A percentile compares a stretch with the other conserved stretches of the same genome.
These are phyloP conservation scores for Speoplatyrhinus poulsoni DNA, from an alignment of 2,113 vertebrate genomes.

Conservation along the genomic window DNA sequence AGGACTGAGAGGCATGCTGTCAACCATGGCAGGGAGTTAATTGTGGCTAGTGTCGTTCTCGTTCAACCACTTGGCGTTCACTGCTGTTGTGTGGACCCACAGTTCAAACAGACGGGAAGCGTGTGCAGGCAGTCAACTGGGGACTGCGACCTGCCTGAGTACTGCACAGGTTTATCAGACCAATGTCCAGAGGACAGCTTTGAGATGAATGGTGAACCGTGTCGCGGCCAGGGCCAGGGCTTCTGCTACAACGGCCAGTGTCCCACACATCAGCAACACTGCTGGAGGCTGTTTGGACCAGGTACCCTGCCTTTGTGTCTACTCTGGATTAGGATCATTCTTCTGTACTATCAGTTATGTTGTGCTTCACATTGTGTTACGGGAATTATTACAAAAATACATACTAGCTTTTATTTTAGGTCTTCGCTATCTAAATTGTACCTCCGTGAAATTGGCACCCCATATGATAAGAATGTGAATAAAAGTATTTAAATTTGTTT, in stretches of 20 bases:
- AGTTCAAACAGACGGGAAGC: constrained; percentile 74
- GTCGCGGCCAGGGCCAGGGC: constrained; percentile 65
- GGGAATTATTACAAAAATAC: too few species aligned
- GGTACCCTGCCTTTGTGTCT: constrained; percentile 65
- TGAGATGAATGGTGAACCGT: constrained; percentile 85
- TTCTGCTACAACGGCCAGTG: constrained; percentile 86
- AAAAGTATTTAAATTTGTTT: too few species aligned
- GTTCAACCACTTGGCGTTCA: neutral
- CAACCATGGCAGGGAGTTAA: neutral
- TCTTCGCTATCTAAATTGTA: too few species aligned
- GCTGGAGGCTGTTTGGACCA: constrained; percentile 83
- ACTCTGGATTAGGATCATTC: too few species aligned
- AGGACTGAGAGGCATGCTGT: constrained; percentile 1
- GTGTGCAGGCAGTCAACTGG: constrained; percentile 74
- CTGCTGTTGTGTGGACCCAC: neutral
- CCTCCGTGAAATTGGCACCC: too few species aligned
- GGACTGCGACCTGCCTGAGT: constrained; percentile 83
- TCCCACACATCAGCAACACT: constrained; percentile 79
- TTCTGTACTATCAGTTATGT: too few species aligned
- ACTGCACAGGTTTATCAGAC: constrained; percentile 75
- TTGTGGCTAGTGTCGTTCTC: neutral
- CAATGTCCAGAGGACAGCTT: constrained; percentile 85
- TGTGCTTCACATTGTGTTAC: too few species aligned
- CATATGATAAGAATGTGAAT: too few species aligned
- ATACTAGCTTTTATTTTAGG: too few species aligned